A percentile compares a stretch with the other conserved stretches of the same genome.
Evolutionary conservation across 2,113 vertebrate genomes (phyloP).

Genomic region (Thunnus thynnus): DNA sequence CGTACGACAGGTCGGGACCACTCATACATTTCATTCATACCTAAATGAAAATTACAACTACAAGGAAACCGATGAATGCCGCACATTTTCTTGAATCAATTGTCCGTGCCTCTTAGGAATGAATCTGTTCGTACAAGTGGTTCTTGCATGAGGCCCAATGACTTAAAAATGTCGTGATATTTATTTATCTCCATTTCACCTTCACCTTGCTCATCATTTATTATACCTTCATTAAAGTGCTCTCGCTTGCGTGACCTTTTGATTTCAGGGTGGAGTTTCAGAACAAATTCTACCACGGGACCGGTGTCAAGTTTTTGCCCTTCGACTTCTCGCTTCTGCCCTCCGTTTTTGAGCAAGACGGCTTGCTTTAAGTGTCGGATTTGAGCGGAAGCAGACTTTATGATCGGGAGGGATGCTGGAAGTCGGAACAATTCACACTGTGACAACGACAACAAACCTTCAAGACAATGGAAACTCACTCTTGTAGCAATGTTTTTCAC

Average conservation of each 20-base stretch:
- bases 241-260: background rate
- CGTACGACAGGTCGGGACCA: no score
- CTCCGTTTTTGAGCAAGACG: constrained; percentile 88
- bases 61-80: no score
- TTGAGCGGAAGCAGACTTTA: constrained; percentile 41
- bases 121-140: no score
- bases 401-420: constrained; percentile 43
- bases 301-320: constrained; percentile 94
- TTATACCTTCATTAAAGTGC: background rate
- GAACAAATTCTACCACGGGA: constrained; percentile 97
- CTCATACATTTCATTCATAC: no score
- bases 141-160: no score
- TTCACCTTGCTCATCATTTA: background rate
- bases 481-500: constrained; percentile 79
- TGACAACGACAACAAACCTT: constrained; percentile 70
- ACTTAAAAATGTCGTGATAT: background rate
- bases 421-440: constrained; percentile 72
- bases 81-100: no score
- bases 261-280: constrained; percentile 97
- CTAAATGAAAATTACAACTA: no score
- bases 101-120: no score
- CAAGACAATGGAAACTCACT: constrained; percentile 64
- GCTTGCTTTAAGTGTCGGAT: constrained; percentile 67
- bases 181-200: background rate
- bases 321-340: constrained; percentile 95